Base-by-base conservation (phyloP, 2,113 vertebrate species). In the Odocoileus hemionus region DNA sequence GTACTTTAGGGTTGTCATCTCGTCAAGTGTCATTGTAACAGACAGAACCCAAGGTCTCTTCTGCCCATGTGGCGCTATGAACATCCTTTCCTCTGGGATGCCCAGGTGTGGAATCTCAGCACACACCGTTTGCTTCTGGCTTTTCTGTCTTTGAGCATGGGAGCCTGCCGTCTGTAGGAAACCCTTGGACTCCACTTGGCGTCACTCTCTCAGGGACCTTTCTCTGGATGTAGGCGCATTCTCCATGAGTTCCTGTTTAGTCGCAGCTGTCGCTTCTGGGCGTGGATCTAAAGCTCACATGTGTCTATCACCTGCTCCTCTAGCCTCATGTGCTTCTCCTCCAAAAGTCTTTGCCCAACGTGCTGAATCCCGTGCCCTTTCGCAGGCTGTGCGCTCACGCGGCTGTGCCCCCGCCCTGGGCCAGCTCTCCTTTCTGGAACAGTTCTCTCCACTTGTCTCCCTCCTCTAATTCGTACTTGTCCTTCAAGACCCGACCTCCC, bases 1-100 rank as follows among this genome's bases (percentile, higher is more conserved):
- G 30, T 26, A 3, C 50, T n/a, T 33, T 1, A 13, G 55, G 25
- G 1, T 2, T 8, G 9, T n/a, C 30, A 2, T 2, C n/a, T 26
- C 36, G 14, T 79, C 54, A 2, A 17, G 28, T 25, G 52, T 60
- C 21, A 1, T 2, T 28, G 47, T 36, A 33, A 3, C 2, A 39
- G 79, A 28, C 3, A 9, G 79, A 5, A 1, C 2, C 54, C 13
- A 6, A 0, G 16, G 12, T 6, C 16, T 25, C 10, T 58, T 16
- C 13, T 55, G n/a, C 36, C 5, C 33, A 0, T 2, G 5, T 7
- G 70, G 57, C 19, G 50, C 33, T 11, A 2, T 39, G 21, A 30
- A 10, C 5, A 4, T 16, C 11, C 58, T 16, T 30, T 9, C 13
- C 7, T 52, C 8, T 17, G 50, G 47, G 2, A 9, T 6, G 36